Evolutionary conservation across 2,888 invertebrate genomes (phyloP).

Genomic region (Carabus problematicus): DNA sequence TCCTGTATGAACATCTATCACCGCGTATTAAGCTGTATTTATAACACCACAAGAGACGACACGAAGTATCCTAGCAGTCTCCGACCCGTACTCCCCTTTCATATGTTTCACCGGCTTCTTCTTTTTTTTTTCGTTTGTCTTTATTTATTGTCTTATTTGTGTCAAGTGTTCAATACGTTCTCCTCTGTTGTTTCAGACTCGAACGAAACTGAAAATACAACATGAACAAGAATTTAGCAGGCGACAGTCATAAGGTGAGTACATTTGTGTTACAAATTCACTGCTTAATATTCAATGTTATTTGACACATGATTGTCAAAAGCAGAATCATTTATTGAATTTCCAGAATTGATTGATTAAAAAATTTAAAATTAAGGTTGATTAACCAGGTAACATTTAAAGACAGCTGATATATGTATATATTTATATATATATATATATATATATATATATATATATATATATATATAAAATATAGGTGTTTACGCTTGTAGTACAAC

Average conservation of each 20-base stretch:
- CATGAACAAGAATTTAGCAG: slow-evolving; percentile 30
- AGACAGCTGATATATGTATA: too few relatives aligned
- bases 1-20: slow-evolving; percentile 21
- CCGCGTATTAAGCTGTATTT: slow-evolving; percentile 30
- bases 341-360: too few relatives aligned
- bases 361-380: too few relatives aligned
- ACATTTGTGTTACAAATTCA: neutral
- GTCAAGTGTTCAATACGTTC: neutral
- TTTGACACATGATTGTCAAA: too few relatives aligned
- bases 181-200: slow-evolving; percentile 24
- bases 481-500: too few relatives aligned
- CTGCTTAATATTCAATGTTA: too few relatives aligned
- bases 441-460: too few relatives aligned
- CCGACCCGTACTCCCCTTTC: neutral
- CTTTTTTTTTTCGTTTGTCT: neutral
- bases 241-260: slow-evolving; percentile 34
- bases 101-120: neutral
- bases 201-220: slow-evolving; percentile 24
- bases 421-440: too few relatives aligned
- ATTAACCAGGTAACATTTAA: too few relatives aligned
- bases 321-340: too few relatives aligned
- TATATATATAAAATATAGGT: too few relatives aligned
- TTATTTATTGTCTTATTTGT: neutral
- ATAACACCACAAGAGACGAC: slow-evolving; percentile 23
- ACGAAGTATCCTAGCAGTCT: neutral